Conservation (phyloP, 2,797 vertebrate species). For the Tinamus major region DNA sequence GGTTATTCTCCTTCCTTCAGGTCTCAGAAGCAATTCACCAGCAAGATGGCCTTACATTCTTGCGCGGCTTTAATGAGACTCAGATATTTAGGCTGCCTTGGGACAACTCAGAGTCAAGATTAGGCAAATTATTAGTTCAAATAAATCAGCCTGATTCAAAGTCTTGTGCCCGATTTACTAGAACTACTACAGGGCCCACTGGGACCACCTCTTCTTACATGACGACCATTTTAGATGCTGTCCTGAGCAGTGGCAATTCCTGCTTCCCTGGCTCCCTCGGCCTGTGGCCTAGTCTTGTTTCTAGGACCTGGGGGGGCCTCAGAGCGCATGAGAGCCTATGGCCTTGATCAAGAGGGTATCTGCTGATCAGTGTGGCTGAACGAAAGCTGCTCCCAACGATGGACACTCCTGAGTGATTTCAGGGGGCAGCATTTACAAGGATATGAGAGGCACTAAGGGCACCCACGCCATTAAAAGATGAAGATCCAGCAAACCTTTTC, state of each 20-base stretch:
- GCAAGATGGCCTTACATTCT: neutral
- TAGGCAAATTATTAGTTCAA: neutral
- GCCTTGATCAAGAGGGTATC: rapidly evolving
- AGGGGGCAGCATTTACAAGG: rapidly evolving
- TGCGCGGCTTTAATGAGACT: neutral
- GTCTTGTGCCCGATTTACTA: rapidly evolving
- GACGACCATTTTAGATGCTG: neutral
- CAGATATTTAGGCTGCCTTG: neutral
- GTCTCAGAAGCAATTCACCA: neutral
- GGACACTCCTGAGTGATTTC: rapidly evolving
- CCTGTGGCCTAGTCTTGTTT: rapidly evolving
- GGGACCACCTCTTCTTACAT: neutral
- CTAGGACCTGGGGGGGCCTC: rapidly evolving
- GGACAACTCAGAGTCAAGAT: neutral
- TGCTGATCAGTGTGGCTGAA: rapidly evolving
- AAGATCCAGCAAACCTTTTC: neutral
- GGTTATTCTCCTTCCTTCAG: neutral
- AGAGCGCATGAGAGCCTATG: rapidly evolving
- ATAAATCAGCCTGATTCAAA: neutral
- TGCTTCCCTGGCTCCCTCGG: neutral
- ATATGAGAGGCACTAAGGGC: rapidly evolving
- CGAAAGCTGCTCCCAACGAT: neutral
- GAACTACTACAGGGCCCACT: neutral
- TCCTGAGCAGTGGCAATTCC: neutral
- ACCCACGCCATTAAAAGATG: rapidly evolving